Evolutionary conservation across 2,888 invertebrate species (phyloP).

Genomic region (Amorpha juglandis): DNA sequence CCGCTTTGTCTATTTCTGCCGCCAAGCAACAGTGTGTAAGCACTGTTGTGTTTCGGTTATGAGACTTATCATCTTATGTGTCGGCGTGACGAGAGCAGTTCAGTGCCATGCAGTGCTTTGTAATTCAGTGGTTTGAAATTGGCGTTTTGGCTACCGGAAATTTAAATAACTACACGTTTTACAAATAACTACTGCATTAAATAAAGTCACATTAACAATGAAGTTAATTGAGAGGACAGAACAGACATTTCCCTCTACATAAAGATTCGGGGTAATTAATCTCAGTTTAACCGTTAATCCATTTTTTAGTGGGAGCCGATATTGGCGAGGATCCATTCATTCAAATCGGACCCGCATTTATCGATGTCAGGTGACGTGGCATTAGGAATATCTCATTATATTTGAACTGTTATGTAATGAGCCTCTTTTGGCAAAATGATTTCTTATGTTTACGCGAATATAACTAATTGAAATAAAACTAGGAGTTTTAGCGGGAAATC

Average conservation of each 20-base stretch:
- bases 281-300: conserved; percentile 66
- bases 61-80: too few species aligned
- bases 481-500: too few species aligned
- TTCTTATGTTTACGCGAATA: too few species aligned
- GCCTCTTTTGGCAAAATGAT: not conserved
- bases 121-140: too few species aligned
- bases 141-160: too few species aligned
- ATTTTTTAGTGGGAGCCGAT: conserved; percentile 54
- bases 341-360: conserved; percentile 57
- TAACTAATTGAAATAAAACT: too few species aligned
- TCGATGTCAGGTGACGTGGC: conserved; percentile 47
- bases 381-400: conserved; percentile 38
- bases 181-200: conserved; percentile 16
- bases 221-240: conserved; percentile 37
- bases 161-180: too few species aligned
- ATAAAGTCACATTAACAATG: conserved; percentile 40
- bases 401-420: conserved; percentile 3
- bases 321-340: conserved; percentile 52
- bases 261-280: conserved; percentile 58
- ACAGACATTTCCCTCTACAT: conserved; percentile 25
- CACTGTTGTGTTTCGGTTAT: too few species aligned
- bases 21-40: too few species aligned
- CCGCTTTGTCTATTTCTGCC: too few species aligned
- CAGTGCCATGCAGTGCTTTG: too few species aligned
- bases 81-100: too few species aligned